Percentiles rank a stretch among this genome's conserved stretches.
Evolutionary conservation across 2,888 invertebrate species (phyloP).

Genomic region (Oxycera nigricornis): DNA sequence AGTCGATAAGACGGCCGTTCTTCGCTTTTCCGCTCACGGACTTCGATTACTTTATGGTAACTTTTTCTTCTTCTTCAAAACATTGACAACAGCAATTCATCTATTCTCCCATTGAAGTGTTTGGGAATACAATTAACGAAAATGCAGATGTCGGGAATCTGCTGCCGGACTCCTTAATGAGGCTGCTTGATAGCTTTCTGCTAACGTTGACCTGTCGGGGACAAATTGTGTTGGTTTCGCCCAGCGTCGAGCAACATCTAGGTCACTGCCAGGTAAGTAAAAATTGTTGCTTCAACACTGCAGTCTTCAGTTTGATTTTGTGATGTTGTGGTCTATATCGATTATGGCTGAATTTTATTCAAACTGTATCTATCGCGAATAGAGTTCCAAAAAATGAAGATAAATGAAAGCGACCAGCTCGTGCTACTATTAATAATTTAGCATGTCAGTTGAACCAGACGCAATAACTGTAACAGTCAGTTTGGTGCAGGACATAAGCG

Average conservation of each 20-base stretch:
- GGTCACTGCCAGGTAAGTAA: conserved; percentile 80
- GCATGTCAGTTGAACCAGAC: too few relatives aligned
- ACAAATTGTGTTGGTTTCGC: conserved; percentile 84
- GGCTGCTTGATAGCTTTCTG: conserved; percentile 80
- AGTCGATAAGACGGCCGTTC: conserved; percentile 89
- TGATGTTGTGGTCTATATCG: too few relatives aligned
- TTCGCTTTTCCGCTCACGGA: conserved; percentile 85
- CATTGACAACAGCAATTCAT: not conserved
- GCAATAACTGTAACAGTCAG: too few relatives aligned
- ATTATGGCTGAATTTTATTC: too few relatives aligned
- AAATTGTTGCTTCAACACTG: too few relatives aligned
- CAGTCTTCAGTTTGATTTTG: too few relatives aligned
- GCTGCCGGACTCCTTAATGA: conserved; percentile 69
- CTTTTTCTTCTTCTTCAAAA: not conserved
- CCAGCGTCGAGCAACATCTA: conserved; percentile 81
- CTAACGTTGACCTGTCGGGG: conserved; percentile 81
- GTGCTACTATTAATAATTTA: too few relatives aligned
- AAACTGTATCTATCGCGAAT: too few relatives aligned
- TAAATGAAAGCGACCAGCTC: too few relatives aligned
- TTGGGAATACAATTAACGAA: conserved; percentile 66
- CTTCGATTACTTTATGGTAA: conserved; percentile 77
- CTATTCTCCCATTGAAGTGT: conserved; percentile 58
- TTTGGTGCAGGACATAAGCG: too few relatives aligned
- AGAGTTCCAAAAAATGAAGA: too few relatives aligned
- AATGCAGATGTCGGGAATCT: conserved; percentile 61